These are phyloP conservation scores for Pangasius mekongensis DNA, from an alignment of 2,797 vertebrate genomes.

Conservation along the genomic window DNA sequence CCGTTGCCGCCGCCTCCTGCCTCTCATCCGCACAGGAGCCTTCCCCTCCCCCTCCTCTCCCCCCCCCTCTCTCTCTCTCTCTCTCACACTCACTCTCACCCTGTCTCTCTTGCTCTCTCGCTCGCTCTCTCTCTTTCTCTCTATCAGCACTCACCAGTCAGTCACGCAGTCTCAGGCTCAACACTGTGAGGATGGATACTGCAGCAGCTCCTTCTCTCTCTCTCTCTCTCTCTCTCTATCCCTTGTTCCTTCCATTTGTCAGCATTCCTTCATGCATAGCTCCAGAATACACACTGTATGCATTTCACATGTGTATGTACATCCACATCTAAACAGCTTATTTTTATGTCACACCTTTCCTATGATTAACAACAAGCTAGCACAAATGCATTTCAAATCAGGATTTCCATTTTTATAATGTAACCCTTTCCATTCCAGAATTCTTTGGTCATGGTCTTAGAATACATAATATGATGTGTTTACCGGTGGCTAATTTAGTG, in stretches of 20 bases:
- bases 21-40: conserved; percentile 70
- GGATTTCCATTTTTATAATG: background rate
- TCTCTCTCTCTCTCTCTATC: conserved; percentile 40
- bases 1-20: conserved; percentile 75
- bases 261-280: background rate
- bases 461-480: background rate
- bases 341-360: background rate
- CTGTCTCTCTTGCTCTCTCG: conserved; percentile 4
- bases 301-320: background rate
- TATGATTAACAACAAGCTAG: background rate
- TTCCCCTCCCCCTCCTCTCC: conserved; percentile 68
- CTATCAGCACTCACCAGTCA: conserved; percentile 68
- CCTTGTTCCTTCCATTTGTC: background rate
- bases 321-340: background rate
- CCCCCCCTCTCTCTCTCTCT: conserved; percentile 44
- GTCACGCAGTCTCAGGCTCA: conserved; percentile 74
- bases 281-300: background rate
- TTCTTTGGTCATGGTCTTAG: background rate
- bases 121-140: conserved; percentile 49
- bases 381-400: background rate
- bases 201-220: conserved; percentile 68
- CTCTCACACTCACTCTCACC: conserved; percentile 46
- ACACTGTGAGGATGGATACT: conserved; percentile 70
- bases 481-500: background rate
- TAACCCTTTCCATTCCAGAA: background rate